Conservation (phyloP, 2,113 vertebrate genomes). For the Platysternon megacephalum region DNA sequence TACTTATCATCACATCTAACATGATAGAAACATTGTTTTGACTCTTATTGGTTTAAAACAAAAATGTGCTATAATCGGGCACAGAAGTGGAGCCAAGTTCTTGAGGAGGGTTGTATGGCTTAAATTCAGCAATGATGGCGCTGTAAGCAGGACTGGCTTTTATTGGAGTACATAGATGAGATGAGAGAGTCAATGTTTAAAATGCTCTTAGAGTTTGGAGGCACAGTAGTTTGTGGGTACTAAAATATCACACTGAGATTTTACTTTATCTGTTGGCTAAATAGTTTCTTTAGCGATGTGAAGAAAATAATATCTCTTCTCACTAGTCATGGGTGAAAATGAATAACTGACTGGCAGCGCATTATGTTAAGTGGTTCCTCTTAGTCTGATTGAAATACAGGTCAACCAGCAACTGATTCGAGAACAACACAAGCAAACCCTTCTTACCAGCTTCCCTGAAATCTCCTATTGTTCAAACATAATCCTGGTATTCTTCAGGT, state of each 20-base stretch:
- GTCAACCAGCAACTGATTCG: neutral
- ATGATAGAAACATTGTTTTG: neutral
- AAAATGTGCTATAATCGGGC: neutral
- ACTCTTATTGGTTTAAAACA: neutral
- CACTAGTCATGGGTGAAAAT: neutral
- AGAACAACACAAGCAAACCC: neutral
- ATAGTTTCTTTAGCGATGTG: neutral
- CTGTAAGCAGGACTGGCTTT: neutral
- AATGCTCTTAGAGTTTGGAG: neutral
- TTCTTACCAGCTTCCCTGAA: neutral
- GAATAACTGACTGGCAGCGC: accelerated
- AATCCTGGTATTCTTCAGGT: neutral
- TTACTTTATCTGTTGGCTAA: neutral
- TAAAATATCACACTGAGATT: neutral
- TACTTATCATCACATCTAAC: neutral
- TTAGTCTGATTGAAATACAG: neutral
- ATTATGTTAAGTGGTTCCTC: neutral
- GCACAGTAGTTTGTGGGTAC: neutral
- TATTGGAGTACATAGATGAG: neutral
- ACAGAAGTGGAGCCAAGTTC: neutral
- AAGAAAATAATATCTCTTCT: neutral
- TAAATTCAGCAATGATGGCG: too few relatives aligned
- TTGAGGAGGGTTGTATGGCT: too few relatives aligned
- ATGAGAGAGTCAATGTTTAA: neutral
- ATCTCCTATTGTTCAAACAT: neutral